A percentile compares a stretch with the other conserved stretches of the same genome.
phyloP scores from a whole-genome alignment of 2,797 vertebrate genomes.

The Lutjanus campechanus region DNA sequence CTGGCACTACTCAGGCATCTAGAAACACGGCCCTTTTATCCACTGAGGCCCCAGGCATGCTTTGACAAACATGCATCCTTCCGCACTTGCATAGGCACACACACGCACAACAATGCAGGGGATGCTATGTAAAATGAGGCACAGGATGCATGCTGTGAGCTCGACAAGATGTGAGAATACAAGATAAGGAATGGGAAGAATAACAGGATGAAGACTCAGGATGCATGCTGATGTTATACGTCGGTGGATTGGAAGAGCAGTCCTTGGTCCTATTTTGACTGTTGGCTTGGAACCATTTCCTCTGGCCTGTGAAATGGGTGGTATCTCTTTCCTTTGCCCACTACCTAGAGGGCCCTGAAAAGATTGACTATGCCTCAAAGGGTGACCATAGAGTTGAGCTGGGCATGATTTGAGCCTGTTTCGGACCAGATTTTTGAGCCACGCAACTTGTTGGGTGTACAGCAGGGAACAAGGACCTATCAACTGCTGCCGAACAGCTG shows the following conservation, averaged over 20 bases:
- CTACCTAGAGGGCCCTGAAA: background rate
- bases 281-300: slow-evolving; percentile 19
- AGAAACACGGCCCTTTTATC: slow-evolving; percentile 32
- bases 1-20: background rate
- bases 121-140: slow-evolving; percentile 49
- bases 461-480: too few relatives aligned
- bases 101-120: slow-evolving; percentile 43
- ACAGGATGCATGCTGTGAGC: slow-evolving; percentile 72
- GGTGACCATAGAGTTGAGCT: background rate
- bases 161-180: slow-evolving; percentile 68
- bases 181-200: slow-evolving; percentile 77
- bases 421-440: too few relatives aligned
- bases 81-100: slow-evolving; percentile 20
- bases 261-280: slow-evolving; percentile 29
- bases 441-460: too few relatives aligned
- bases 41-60: slow-evolving; percentile 26
- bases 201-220: slow-evolving; percentile 81
- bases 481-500: too few relatives aligned
- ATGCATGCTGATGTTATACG: slow-evolving; percentile 57
- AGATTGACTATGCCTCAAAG: slow-evolving; percentile 6
- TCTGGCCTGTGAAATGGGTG: slow-evolving; percentile 15
- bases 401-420: too few relatives aligned
- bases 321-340: slow-evolving; percentile 26
- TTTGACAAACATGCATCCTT: slow-evolving; percentile 31
- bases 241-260: slow-evolving; percentile 19